A percentile compares a stretch with the other conserved stretches of the same genome.
Conservation (phyloP, 2,888 invertebrate species). For the Tiphia femorata region DNA sequence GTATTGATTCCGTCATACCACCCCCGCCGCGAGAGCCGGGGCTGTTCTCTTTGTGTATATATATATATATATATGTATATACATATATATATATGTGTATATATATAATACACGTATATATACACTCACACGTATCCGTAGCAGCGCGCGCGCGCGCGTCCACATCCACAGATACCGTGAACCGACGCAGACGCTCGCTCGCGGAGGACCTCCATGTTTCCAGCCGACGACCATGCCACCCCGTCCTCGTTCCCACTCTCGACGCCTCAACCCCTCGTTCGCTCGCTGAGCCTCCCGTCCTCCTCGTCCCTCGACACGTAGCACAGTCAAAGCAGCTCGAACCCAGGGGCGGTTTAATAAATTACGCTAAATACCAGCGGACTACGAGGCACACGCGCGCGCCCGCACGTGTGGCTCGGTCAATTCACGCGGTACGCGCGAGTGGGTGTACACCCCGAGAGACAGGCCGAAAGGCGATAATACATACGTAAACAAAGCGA, state of each 20-base stretch:
- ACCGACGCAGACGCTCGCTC: too few species aligned
- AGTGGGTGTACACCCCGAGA: too few species aligned
- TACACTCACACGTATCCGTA: conserved; percentile 14
- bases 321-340: conserved; percentile 30
- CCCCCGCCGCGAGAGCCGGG: conserved; percentile 44
- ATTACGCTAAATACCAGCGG: conserved; percentile 56
- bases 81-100: too few species aligned
- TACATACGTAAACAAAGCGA: too few species aligned
- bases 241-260: not conserved
- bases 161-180: too few species aligned
- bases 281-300: conserved; percentile 18
- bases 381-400: conserved; percentile 2
- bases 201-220: too few species aligned
- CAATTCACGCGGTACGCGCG: too few species aligned
- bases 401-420: not conserved
- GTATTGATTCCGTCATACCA: conserved; percentile 63
- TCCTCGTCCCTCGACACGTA: conserved; percentile 29
- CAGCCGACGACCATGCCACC: conserved; percentile 18
- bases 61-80: conserved; percentile 12
- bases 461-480: too few species aligned
- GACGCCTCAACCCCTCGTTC: not conserved
- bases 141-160: conserved; percentile 4
- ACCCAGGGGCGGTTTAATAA: conserved; percentile 54
- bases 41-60: conserved; percentile 41
- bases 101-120: too few species aligned